Evolutionary conservation across 2,113 vertebrate species (phyloP), one percentile per base, ranked within the genome.

Genomic region (Salminus brasiliensis): DNA sequence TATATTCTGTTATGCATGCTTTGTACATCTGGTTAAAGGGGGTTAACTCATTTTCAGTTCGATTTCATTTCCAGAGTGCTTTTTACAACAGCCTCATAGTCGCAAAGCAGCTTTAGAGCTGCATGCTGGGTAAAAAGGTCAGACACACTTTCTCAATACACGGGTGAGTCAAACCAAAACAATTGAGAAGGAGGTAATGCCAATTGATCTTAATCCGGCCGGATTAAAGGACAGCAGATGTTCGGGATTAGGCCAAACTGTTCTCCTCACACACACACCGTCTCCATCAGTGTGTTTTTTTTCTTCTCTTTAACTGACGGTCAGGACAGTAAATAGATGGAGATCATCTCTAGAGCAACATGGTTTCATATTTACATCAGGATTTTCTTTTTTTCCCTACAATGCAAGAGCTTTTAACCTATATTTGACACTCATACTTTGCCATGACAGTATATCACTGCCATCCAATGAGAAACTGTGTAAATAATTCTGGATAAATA

Each of bases 201-300:
- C n/a, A 15, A 62, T 23, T n/a, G 41, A 32, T 45, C 63, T 73
- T 74, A 82, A 79, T 80, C 62, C 36, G 34, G 25, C 16, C 18
- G 45, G 21, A 80, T 83, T 80, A 70, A 23, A 72, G 41, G 62
- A 74, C 36, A 78, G 45, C 73, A 78, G 65, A 72, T 80, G 81
- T 65, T 70, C 57, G 52, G 63, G 53, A 45, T 77, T 47, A 74
- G 16, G 59, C n/a, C n/a, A 18, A 16, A 29, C 60, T 76, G 5
- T 53, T 43, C 15, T 4, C 21, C 66, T 53, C 23, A 5, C n/a
- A 67, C 23, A 5, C n/a, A 67, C 23, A 5, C 43, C 16, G 43
- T 45, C 43, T 45, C 43, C 2, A 45, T 15, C 43, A 45, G 47
- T 21, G 18, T 15, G 47, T 15, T 18, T 49, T 21, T 12, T 49